Evolutionary conservation across 2,888 invertebrate species (phyloP), one percentile per base, ranked within the genome.

Genomic region (Xiphydria camelus): DNA sequence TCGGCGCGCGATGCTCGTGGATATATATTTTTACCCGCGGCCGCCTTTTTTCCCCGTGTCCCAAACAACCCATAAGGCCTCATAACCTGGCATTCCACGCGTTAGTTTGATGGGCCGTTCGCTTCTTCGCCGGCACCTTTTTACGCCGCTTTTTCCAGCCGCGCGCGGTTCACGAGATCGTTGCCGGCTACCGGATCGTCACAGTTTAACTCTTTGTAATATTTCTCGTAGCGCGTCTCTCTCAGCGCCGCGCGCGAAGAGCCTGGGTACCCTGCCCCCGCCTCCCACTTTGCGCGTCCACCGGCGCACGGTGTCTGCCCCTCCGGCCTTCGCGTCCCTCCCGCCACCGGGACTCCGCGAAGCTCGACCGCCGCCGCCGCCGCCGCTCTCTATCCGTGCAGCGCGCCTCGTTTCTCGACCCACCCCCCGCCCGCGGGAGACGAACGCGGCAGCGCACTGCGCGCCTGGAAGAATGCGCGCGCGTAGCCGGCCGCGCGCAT

Each of bases 161-260:
- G n/a, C n/a, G n/a, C n/a, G 50, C 53, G 51, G 54, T 62, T 53
- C 45, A 49, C 48, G 41, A 52, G 55, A 51, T 49, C 47, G 47
- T 38, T 33, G 15, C 40, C 36, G 47, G 49, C 60, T 58, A 55
- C 55, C 55, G 51, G 50, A 52, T 60, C 56, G 47, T 48, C 55
- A 52, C 51, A 53, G 57, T 55, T 60, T 51, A 56, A 57, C 56
- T 60, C 61, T 57, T 57, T 48, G 64, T 59, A 55, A 66, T 64
- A 62, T 61, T 65, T 63, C 57, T 55, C 59, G 50, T 53, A 53
- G 53, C 47, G 39, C 52, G 12, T 26, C 26, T 26, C 12, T 14
- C 12, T 14, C 10, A 26, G 12, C 26, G 10, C 26, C 26, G 14
- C 5, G 12, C 26, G 3, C 26, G 10, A 10, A 35, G 38, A 39